phyloP scores from a whole-genome alignment of 2,888 invertebrate species.

The Nomada ruficornis region DNA sequence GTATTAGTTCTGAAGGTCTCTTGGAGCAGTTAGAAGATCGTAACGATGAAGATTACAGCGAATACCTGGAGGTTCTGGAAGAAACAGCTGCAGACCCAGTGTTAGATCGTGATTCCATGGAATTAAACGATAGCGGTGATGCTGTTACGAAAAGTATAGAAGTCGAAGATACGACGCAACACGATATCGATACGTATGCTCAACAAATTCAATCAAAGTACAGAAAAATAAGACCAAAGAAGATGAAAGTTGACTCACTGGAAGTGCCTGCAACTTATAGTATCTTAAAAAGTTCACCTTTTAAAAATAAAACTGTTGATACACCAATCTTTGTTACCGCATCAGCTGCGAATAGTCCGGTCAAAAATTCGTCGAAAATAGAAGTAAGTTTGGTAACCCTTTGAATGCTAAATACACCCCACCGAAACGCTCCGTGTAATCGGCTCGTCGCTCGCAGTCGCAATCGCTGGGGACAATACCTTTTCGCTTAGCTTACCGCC shows the following conservation, averaged over 20 bases:
- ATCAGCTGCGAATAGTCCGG: background rate
- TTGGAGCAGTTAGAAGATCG: slow-evolving; percentile 81
- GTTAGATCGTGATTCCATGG: slow-evolving; percentile 47
- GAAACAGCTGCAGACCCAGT: slow-evolving; percentile 77
- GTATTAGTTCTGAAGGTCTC: slow-evolving; percentile 76
- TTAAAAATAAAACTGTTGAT: slow-evolving; percentile 42
- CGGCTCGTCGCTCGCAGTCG: no score
- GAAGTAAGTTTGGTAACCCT: slow-evolving; percentile 21
- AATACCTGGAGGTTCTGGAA: slow-evolving; percentile 80
- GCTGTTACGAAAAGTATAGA: slow-evolving; percentile 19
- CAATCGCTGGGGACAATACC: no score
- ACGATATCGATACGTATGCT: slow-evolving; percentile 71
- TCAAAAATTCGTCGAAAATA: slow-evolving; percentile 41
- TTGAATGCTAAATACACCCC: no score
- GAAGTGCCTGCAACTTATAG: slow-evolving; percentile 40
- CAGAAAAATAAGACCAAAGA: slow-evolving; percentile 77
- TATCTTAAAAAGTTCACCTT: slow-evolving; percentile 51
- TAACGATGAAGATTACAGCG: slow-evolving; percentile 81
- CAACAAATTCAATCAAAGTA: slow-evolving; percentile 80
- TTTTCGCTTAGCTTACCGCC: no score
- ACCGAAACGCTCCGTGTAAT: no score
- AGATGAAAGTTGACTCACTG: slow-evolving; percentile 37
- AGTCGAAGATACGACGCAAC: slow-evolving; percentile 32
- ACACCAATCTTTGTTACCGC: slow-evolving; percentile 45
- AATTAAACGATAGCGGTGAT: slow-evolving; percentile 42